These are phyloP conservation scores for Pocillopora grandis DNA, from an alignment of 92 coral and sea anemone genomes.

Conservation along the genomic window DNA sequence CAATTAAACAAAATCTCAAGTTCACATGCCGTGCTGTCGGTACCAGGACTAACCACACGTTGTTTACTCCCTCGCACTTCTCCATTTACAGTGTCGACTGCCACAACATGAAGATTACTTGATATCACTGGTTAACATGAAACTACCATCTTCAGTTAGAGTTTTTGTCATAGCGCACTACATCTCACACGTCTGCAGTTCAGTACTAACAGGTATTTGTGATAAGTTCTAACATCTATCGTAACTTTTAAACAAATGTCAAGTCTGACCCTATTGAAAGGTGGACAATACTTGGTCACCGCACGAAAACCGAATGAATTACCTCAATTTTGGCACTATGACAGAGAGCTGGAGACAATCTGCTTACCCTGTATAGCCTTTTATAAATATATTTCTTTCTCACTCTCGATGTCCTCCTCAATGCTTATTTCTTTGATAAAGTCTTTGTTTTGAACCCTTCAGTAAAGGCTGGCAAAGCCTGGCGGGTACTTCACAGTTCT, in stretches of 20 bases:
- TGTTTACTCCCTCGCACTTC: constrained; percentile 1
- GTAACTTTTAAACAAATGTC: not conserved
- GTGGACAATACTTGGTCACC: not conserved
- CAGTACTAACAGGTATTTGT: constrained; percentile 18
- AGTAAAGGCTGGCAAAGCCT: not conserved
- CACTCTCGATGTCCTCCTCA: not conserved
- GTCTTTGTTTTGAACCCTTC: constrained; percentile 6
- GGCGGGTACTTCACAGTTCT: constrained; percentile 18
- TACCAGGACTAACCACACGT: constrained; percentile 34
- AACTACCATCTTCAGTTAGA: constrained; percentile 2
- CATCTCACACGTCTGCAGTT: constrained; percentile 24
- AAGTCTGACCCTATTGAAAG: not conserved
- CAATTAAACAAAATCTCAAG: not conserved
- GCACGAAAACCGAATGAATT: too few relatives aligned
- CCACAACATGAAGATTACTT: constrained; percentile 22
- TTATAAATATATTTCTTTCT: not conserved
- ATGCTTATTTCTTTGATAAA: not conserved
- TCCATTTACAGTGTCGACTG: not conserved
- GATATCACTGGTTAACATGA: constrained; percentile 14
- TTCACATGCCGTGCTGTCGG: constrained; percentile 25
- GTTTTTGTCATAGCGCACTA: constrained; percentile 6
- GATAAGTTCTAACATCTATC: not conserved
- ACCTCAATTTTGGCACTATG: too few relatives aligned
- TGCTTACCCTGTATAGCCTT: not conserved
- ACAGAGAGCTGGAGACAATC: not conserved